Conservation (phyloP, 1,140 invertebrate species). For the Procambarus virginalis region DNA sequence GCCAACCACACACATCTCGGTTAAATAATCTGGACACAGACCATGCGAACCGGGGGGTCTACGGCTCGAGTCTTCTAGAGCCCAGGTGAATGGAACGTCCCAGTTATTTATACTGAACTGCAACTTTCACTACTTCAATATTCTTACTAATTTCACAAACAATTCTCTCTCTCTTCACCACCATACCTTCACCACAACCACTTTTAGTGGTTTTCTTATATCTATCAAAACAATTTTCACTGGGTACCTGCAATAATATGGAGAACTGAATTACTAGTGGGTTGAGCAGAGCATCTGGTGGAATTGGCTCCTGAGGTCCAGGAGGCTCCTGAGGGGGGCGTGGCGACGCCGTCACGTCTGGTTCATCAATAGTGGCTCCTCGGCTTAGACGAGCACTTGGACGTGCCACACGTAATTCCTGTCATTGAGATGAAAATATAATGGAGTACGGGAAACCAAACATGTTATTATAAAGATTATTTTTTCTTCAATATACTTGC, state of each 20-base stretch:
- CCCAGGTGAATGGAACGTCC: too few relatives aligned
- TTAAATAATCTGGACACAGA: too few relatives aligned
- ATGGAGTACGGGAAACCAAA: neutral
- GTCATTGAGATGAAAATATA: neutral
- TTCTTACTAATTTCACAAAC: too few relatives aligned
- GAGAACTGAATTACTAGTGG: constrained; percentile 91
- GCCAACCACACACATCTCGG: too few relatives aligned
- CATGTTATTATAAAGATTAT: neutral
- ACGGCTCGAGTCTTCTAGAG: too few relatives aligned
- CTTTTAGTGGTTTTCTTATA: too few relatives aligned
- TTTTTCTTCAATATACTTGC: neutral
- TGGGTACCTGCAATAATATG: constrained; percentile 81
- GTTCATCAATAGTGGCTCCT: constrained; percentile 67
- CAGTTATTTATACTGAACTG: too few relatives aligned
- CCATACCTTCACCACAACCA: too few relatives aligned
- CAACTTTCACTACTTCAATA: too few relatives aligned
- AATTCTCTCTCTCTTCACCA: too few relatives aligned
- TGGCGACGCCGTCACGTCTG: constrained; percentile 61
- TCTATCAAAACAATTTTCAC: neutral
- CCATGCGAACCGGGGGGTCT: too few relatives aligned
- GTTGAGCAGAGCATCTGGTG: constrained; percentile 76
- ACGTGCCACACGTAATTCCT: constrained; percentile 67
- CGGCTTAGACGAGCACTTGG: constrained; percentile 64
- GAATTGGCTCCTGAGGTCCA: constrained; percentile 43
- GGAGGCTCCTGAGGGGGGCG: constrained; percentile 62